phyloP scores from a whole-genome alignment of 2,888 invertebrate species.

The Watsonalla binaria region DNA sequence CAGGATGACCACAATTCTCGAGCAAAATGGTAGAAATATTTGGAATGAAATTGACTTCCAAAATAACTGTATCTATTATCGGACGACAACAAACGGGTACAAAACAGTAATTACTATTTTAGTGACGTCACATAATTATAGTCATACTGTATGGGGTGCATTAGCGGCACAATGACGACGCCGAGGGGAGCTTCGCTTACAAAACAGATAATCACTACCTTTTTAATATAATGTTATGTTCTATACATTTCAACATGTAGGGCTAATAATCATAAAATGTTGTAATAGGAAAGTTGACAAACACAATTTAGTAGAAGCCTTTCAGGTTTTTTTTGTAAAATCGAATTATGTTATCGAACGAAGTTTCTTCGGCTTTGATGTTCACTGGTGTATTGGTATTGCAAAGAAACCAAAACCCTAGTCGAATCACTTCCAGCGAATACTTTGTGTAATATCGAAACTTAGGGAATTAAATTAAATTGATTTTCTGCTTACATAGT shows the following conservation, averaged over 20 bases:
- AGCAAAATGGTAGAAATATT: background rate
- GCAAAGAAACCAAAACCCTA: too few species aligned
- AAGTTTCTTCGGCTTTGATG: too few species aligned
- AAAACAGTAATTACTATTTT: slow-evolving; percentile 71
- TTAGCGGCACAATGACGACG: slow-evolving; percentile 53
- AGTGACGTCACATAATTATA: slow-evolving; percentile 67
- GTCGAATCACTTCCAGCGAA: too few species aligned
- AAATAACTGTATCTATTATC: slow-evolving; percentile 55
- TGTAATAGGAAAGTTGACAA: background rate
- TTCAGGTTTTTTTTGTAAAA: too few species aligned
- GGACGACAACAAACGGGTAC: slow-evolving; percentile 45
- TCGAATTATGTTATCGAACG: too few species aligned
- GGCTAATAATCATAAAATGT: background rate
- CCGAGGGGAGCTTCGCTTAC: slow-evolving; percentile 26
- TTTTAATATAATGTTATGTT: slow-evolving; percentile 18
- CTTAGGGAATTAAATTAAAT: too few species aligned
- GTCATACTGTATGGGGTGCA: slow-evolving; percentile 54
- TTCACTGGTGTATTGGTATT: too few species aligned
- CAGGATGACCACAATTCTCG: slow-evolving; percentile 6
- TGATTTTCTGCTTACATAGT: too few species aligned
- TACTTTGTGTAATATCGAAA: too few species aligned
- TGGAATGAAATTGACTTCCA: slow-evolving; percentile 6
- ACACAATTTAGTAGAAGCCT: too few species aligned
- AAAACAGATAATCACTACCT: slow-evolving; percentile 25
- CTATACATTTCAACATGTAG: background rate